phyloP scores from a whole-genome alignment of 2,888 invertebrate genomes.

The Falcaria lacertinaria region DNA sequence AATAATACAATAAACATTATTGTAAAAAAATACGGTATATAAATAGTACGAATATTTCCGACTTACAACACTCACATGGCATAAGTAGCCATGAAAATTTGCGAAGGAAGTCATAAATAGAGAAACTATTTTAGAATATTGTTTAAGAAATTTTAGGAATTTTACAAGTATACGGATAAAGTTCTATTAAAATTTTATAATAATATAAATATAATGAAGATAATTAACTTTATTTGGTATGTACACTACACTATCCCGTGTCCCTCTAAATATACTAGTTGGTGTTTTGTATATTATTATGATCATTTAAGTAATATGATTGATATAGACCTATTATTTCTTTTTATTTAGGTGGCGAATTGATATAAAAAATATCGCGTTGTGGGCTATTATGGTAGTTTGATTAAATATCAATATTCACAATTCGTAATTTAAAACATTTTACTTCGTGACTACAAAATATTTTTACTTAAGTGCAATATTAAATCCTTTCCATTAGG shows the following conservation, averaged over 20 bases:
- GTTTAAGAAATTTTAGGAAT: conserved; percentile 38
- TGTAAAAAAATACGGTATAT: neutral
- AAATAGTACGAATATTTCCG: conserved; percentile 21
- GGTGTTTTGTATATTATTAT: conserved; percentile 63
- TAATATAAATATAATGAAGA: conserved; percentile 32
- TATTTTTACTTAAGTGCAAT: no score
- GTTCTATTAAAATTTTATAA: conserved; percentile 20
- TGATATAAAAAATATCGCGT: no score
- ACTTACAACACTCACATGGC: conserved; percentile 41
- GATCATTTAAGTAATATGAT: conserved; percentile 49
- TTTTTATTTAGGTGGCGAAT: no score
- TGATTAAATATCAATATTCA: no score
- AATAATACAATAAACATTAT: neutral
- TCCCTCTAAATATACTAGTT: conserved; percentile 55
- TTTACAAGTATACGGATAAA: conserved; percentile 36
- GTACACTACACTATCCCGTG: conserved; percentile 27
- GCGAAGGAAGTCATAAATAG: conserved; percentile 41
- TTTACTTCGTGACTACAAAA: no score
- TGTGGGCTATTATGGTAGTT: no score
- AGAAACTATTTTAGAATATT: conserved; percentile 33
- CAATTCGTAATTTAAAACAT: no score
- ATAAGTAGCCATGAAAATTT: no score
- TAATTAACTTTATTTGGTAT: conserved; percentile 23
- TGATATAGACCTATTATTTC: conserved; percentile 31
- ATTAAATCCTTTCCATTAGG: no score